Percentiles rank a stretch among this genome's conserved stretches.
These are phyloP conservation scores for Eurytoma californica DNA, from an alignment of 2,888 invertebrate genomes.

Conservation along the genomic window DNA sequence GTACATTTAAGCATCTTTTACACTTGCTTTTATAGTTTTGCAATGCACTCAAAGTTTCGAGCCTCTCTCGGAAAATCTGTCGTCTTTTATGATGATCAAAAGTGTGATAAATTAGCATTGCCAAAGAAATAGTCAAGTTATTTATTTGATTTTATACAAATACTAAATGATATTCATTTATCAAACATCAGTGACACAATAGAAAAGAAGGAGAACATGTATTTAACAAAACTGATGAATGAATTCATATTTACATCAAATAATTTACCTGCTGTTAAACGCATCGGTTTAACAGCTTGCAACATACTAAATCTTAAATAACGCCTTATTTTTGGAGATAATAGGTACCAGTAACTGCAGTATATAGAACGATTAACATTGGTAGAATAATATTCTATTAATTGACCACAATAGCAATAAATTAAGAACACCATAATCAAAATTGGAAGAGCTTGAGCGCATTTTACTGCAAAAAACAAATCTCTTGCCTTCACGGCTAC, in stretches of 20 bases:
- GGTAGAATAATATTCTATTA: background rate
- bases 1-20: slow-evolving; percentile 13
- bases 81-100: too few species aligned
- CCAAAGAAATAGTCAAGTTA: background rate
- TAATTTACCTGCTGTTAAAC: background rate
- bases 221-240: background rate
- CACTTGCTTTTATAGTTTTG: slow-evolving; percentile 43
- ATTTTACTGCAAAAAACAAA: background rate
- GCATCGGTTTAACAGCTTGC: background rate
- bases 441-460: background rate
- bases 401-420: background rate
- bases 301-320: background rate
- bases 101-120: too few species aligned
- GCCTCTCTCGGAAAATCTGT: background rate
- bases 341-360: background rate
- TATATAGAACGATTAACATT: background rate
- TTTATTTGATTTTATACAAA: background rate
- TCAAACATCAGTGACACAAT: background rate
- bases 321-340: background rate
- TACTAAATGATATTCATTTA: background rate
- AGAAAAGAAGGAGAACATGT: background rate
- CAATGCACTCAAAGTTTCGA: slow-evolving; percentile 5
- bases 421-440: background rate
- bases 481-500: background rate
- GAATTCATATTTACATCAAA: background rate